Evolutionary conservation across 1,140 invertebrate species (phyloP), one percentile per base, ranked within the genome.

Genomic region (Holotrichia oblita): DNA sequence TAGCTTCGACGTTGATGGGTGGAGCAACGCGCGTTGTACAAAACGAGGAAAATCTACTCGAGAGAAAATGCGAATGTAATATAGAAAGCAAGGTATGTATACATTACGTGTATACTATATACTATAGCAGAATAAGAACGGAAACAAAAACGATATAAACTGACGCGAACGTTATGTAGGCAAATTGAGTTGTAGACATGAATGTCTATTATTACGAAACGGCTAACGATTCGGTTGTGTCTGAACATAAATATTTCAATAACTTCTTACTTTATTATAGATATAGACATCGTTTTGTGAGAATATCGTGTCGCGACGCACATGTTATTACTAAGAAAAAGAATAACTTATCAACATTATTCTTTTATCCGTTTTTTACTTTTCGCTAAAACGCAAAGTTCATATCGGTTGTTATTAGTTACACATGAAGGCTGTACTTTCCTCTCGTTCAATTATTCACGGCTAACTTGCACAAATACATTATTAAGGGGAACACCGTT

Each of bases 261-360:
- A 48, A 55, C 41, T 27, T 42, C 75, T 76, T 55, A 55, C 75
- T 55, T 76, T 76, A 42, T 27, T 42, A 27, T 76, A 76, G 24
- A 27, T 55, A 55, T 40, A 41, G 41, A n/a, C 34, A 42, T 42
- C 59, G 55, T 64, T 64, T 77, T 78, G 61, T 79, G 77, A 81
- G 80, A 78, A 78, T 79, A 81, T 81, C 78, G 80, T 79, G 78
- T 77, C 61, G 74, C 40, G 61, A 48, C 74, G 42, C 78, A 81
- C 72, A 72, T 79, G 77, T 69, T 75, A 61, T 55, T 27, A 42
- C 44, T 81, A 81, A 81, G 80, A 79, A 81, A 78, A 77, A 64
- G 78, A 78, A 79, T 78, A 79, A 77, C 76, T 79, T 78, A 80
- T 78, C 78, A 76, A 20, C 40, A 41, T 42, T 2, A 20, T 74